Conservation (phyloP, 2,888 invertebrate genomes). For the Mesorhabditis spiculigera region DNA sequence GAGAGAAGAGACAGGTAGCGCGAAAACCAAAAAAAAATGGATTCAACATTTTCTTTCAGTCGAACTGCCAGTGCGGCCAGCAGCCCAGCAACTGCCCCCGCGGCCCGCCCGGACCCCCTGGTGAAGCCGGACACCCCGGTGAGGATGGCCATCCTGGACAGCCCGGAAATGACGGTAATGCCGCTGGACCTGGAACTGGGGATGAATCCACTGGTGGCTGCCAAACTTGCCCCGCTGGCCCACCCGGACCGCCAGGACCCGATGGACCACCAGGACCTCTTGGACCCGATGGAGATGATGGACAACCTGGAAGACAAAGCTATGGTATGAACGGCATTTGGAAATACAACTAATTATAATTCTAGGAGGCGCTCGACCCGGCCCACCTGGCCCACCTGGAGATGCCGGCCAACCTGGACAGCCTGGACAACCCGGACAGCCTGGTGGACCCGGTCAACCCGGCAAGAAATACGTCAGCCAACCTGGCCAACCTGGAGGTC, state of each 20-base stretch:
- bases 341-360: too few species aligned
- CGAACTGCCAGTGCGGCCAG: not conserved
- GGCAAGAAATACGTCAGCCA: not conserved
- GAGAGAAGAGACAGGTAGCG: too few species aligned
- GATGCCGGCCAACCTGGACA: slow-evolving; percentile 3
- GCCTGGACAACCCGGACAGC: not conserved
- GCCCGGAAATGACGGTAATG: not conserved
- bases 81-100: slow-evolving; percentile 3
- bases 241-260: not conserved
- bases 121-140: slow-evolving; percentile 3
- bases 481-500: not conserved
- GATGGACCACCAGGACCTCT: not conserved
- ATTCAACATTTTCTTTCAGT: not conserved
- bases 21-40: too few species aligned
- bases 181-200: not conserved
- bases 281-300: not conserved
- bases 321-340: not conserved
- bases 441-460: slow-evolving; percentile 5
- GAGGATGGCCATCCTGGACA: slow-evolving; percentile 5
- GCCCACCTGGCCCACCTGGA: not conserved
- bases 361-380: not conserved
- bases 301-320: not conserved
- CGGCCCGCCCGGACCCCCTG: not conserved
- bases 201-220: not conserved
- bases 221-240: slow-evolving; percentile 5